Evolutionary conservation across 2,797 vertebrate genomes (phyloP).

Genomic region (Scomberomorus guttatus): DNA sequence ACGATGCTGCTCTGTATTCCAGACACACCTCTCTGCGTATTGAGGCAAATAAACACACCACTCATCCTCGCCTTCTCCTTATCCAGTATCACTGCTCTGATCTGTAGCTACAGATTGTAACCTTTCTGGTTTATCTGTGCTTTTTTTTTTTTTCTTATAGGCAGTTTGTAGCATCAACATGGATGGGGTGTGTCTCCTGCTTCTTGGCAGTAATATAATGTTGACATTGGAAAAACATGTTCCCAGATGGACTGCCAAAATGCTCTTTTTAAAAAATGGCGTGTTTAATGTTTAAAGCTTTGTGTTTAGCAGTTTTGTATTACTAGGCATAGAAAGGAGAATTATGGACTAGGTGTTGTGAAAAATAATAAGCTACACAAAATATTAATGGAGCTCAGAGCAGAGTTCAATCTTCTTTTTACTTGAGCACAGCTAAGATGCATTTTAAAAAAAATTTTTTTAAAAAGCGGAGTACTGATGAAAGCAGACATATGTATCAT

Average conservation of each 20-base stretch:
- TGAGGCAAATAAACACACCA: slow-evolving; percentile 50
- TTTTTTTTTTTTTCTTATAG: not conserved
- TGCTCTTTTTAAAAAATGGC: not conserved
- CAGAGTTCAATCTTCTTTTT: not conserved
- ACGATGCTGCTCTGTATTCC: slow-evolving; percentile 67
- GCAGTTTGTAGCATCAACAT: not conserved
- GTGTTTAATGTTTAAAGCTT: not conserved
- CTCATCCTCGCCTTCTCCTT: slow-evolving; percentile 25
- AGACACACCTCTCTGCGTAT: slow-evolving; percentile 66
- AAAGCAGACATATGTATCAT: slow-evolving; percentile 15
- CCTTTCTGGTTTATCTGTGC: not conserved
- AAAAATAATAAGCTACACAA: not conserved
- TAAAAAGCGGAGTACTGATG: not conserved
- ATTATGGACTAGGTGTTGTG: not conserved
- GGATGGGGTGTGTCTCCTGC: slow-evolving; percentile 24
- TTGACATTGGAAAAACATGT: slow-evolving; percentile 14
- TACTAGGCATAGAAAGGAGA: not conserved
- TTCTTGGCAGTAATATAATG: not conserved
- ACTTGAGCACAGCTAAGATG: not conserved
- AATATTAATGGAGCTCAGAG: not conserved
- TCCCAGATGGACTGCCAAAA: slow-evolving; percentile 16
- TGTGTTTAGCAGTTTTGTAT: not conserved
- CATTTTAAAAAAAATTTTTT: too few relatives aligned
- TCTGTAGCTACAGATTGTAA: slow-evolving; percentile 19
- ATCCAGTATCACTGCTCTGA: slow-evolving; percentile 29